These are phyloP conservation scores for Diachrysia chrysitis DNA, from an alignment of 2,888 invertebrate species.

Conservation along the genomic window DNA sequence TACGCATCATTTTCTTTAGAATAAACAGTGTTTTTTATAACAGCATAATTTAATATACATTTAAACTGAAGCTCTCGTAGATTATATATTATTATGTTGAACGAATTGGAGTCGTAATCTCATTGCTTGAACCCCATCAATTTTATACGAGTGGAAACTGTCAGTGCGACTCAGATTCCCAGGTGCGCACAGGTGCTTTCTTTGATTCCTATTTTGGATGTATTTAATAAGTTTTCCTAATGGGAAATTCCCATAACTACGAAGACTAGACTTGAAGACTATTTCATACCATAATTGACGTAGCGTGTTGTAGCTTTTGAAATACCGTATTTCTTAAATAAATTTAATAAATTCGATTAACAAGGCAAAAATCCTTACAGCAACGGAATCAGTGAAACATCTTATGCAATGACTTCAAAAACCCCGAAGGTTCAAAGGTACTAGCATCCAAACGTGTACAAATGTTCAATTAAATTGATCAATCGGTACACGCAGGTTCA, in stretches of 20 bases:
- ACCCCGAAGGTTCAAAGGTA: slow-evolving; percentile 52
- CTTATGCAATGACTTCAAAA: slow-evolving; percentile 40
- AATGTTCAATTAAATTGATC: slow-evolving; percentile 70
- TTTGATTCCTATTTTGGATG: background rate
- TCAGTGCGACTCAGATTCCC: background rate
- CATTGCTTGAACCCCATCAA: background rate
- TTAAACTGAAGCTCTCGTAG: background rate
- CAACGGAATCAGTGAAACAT: slow-evolving; percentile 32
- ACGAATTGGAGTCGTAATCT: background rate
- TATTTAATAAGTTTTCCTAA: slow-evolving; percentile 4
- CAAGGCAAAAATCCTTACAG: background rate
- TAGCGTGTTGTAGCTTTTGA: background rate
- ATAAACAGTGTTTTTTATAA: slow-evolving; percentile 11
- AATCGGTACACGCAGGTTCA: slow-evolving; percentile 62
- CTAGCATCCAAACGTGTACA: slow-evolving; percentile 56
- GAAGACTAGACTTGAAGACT: background rate
- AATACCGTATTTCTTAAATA: background rate
- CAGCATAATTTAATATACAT: slow-evolving; percentile 25
- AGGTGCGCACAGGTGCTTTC: background rate
- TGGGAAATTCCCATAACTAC: background rate
- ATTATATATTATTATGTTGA: background rate
- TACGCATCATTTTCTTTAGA: slow-evolving; percentile 29
- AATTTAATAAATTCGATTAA: slow-evolving; percentile 3
- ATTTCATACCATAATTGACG: background rate
- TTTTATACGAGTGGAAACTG: background rate